These are phyloP conservation scores for Onychostruthus taczanowskii DNA, from an alignment of 2,113 vertebrate species.

Conservation along the genomic window DNA sequence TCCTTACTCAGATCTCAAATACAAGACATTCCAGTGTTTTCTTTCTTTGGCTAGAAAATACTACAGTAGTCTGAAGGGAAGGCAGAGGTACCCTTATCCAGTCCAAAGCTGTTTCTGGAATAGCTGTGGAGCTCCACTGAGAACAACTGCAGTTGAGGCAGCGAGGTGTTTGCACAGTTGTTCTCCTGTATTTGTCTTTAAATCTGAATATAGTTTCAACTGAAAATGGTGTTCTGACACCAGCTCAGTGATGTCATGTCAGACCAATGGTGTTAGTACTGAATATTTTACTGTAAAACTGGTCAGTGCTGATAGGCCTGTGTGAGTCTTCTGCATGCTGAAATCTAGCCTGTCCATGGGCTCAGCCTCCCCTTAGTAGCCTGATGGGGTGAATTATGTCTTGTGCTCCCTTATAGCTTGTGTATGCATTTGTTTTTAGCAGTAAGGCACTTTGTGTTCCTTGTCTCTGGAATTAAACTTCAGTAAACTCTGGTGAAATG, in stretches of 20 bases:
- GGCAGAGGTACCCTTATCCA: neutral
- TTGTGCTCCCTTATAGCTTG: neutral
- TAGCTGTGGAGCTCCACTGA: neutral
- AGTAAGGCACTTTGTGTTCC: neutral
- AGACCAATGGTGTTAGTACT: neutral
- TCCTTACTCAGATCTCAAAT: neutral
- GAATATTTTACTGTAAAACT: neutral
- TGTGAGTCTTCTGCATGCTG: neutral
- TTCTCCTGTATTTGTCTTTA: neutral
- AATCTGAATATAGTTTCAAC: neutral
- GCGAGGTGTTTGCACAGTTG: neutral
- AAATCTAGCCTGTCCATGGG: neutral
- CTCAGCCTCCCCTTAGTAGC: accelerated
- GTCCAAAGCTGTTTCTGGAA: neutral
- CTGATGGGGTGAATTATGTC: neutral
- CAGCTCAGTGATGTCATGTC: neutral
- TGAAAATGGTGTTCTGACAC: neutral
- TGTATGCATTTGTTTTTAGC: neutral
- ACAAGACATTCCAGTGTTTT: neutral
- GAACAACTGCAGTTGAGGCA: neutral
- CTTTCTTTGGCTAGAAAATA: neutral
- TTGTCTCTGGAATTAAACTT: neutral
- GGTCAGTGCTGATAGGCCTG: neutral
- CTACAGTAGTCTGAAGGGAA: neutral
- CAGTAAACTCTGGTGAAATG: neutral